phyloP scores from a whole-genome alignment of 2,888 invertebrate species.

The Syritta pipiens region DNA sequence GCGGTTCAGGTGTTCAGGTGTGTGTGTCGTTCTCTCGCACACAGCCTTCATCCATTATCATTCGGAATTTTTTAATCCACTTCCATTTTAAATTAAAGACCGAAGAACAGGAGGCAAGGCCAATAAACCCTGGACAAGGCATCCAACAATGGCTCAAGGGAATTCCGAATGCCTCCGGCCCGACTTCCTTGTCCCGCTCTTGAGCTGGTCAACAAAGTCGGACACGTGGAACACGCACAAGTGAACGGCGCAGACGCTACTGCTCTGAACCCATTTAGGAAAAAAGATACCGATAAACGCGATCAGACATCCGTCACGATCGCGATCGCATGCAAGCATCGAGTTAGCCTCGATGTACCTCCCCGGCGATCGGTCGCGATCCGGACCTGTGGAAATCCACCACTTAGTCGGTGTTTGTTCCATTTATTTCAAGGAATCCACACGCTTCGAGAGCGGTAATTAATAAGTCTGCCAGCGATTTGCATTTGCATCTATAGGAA shows the following conservation, averaged over 20 bases:
- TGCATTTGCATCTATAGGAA: constrained; percentile 60
- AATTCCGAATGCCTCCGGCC: background rate
- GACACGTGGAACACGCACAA: no score
- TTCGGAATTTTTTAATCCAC: constrained; percentile 36
- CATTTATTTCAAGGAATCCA: constrained; percentile 47
- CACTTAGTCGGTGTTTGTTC: constrained; percentile 25
- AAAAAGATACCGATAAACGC: constrained; percentile 7
- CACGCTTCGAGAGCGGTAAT: constrained; percentile 40
- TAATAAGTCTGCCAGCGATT: constrained; percentile 54
- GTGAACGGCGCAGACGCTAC: no score
- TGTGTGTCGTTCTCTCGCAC: no score
- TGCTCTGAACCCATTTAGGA: constrained; percentile 12
- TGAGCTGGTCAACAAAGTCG: no score
- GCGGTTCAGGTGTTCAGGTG: constrained; percentile 59
- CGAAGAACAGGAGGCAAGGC: constrained; percentile 50
- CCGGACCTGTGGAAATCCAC: constrained; percentile 48
- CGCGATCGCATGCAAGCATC: background rate
- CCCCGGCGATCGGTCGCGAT: constrained; percentile 43
- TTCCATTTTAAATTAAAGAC: constrained; percentile 3
- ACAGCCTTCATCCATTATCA: constrained; percentile 43
- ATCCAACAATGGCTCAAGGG: constrained; percentile 41
- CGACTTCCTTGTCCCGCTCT: constrained; percentile 51
- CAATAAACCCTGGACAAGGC: constrained; percentile 55
- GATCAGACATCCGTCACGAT: constrained; percentile 58
- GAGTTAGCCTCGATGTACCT: constrained; percentile 35